A percentile compares a stretch with the other conserved stretches of the same genome.
Evolutionary conservation across 1,140 invertebrate species (phyloP).

Genomic region (Temnothorax curvispinosus): DNA sequence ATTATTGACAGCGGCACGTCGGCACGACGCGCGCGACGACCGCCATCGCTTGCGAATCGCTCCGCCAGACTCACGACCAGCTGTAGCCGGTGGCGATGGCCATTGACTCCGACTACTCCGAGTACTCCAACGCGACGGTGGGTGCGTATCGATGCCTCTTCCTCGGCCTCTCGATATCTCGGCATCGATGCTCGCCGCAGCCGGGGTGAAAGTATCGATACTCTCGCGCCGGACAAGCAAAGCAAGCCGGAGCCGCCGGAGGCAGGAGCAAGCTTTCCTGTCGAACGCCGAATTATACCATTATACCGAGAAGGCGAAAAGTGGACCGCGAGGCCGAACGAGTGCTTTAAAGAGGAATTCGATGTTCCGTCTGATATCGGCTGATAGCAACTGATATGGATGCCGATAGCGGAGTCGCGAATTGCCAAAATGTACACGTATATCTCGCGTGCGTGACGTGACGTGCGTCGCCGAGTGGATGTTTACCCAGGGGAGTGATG

Average conservation of each 20-base stretch:
- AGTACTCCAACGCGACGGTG: no score
- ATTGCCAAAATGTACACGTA: not conserved
- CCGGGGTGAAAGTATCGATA: not conserved
- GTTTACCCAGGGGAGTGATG: constrained; percentile 19
- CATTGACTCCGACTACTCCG: constrained; percentile 3
- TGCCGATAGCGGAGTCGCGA: not conserved
- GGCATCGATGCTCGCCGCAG: not conserved
- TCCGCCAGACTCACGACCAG: constrained; percentile 8
- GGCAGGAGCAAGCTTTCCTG: no score
- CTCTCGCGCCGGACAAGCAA: not conserved
- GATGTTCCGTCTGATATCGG: not conserved
- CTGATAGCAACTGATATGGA: not conserved
- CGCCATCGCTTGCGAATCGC: constrained; percentile 35
- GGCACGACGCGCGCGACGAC: constrained; percentile 25
- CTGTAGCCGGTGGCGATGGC: not conserved
- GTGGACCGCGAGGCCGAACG: not conserved
- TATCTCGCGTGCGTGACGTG: not conserved
- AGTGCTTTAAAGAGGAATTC: not conserved
- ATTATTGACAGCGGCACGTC: constrained; percentile 62
- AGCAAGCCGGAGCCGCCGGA: no score
- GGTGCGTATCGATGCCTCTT: constrained; percentile 9
- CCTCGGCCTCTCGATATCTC: constrained; percentile 29
- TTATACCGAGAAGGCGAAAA: no score
- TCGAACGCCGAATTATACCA: no score
- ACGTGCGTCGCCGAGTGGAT: not conserved